Evolutionary conservation across 2,888 invertebrate genomes (phyloP).

Genomic region (Blomia tropicalis): DNA sequence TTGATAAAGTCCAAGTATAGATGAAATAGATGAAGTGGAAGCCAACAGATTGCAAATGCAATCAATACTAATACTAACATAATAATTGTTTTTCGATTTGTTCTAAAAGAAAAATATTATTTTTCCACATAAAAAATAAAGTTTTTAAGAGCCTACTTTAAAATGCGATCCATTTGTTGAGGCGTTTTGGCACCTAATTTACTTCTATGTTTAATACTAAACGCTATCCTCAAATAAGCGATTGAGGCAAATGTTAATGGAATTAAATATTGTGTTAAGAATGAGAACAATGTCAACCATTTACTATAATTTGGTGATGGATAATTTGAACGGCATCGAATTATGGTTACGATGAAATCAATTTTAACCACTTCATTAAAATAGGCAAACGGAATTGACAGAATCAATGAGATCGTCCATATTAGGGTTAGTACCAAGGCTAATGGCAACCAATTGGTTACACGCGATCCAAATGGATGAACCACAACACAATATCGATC

Average conservation of each 20-base stretch:
- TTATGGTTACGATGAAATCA: slow-evolving; percentile 21
- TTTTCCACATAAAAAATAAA: neutral
- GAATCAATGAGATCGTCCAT: slow-evolving; percentile 23
- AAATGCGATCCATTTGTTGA: slow-evolving; percentile 36
- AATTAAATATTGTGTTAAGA: slow-evolving; percentile 37
- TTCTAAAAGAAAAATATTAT: slow-evolving; percentile 21
- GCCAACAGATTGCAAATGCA: slow-evolving; percentile 39
- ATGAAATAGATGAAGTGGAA: slow-evolving; percentile 40
- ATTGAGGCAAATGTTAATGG: slow-evolving; percentile 37
- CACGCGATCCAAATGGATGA: slow-evolving; percentile 4
- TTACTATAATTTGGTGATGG: slow-evolving; percentile 23
- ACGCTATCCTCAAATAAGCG: slow-evolving; percentile 36
- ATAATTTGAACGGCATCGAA: slow-evolving; percentile 22
- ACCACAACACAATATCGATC: slow-evolving; percentile 34
- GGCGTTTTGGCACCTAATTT: slow-evolving; percentile 37
- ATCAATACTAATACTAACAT: slow-evolving; percentile 38
- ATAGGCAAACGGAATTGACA: slow-evolving; percentile 23
- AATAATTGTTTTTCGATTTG: slow-evolving; percentile 38
- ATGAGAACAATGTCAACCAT: slow-evolving; percentile 31
- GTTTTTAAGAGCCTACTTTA: slow-evolving; percentile 23
- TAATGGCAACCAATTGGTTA: neutral
- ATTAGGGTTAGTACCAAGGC: slow-evolving; percentile 33
- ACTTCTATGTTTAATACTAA: slow-evolving; percentile 34
- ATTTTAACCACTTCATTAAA: slow-evolving; percentile 19
- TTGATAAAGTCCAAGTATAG: slow-evolving; percentile 35